Evolutionary conservation across 2,113 vertebrate genomes (phyloP).

Genomic region (Elephantulus edwardii): DNA sequence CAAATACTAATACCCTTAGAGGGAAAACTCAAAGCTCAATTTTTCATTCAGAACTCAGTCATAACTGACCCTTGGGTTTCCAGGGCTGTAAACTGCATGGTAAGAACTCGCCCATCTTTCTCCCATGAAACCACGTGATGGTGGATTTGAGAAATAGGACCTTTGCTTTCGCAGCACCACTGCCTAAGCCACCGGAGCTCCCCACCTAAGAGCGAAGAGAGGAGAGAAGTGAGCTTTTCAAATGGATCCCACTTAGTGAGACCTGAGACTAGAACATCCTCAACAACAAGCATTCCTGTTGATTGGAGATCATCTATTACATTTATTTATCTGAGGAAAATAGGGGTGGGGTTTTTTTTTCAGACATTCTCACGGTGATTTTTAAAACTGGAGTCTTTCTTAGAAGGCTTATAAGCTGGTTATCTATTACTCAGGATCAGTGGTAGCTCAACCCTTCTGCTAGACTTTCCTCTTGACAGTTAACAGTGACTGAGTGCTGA

Average conservation of each 20-base stretch:
- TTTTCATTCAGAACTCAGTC: too few species aligned
- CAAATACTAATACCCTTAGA: slow-evolving; percentile 1
- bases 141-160: too few species aligned
- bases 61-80: too few species aligned
- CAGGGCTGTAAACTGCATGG: too few species aligned
- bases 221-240: background rate
- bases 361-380: background rate
- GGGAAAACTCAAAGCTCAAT: too few species aligned
- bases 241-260: background rate
- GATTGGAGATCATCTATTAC: background rate
- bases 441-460: background rate
- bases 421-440: background rate
- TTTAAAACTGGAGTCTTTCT: background rate
- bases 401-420: background rate
- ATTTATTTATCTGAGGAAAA: background rate
- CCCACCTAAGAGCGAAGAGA: background rate
- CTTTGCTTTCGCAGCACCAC: too few species aligned
- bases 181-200: too few species aligned
- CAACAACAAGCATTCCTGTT: background rate
- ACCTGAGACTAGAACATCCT: background rate
- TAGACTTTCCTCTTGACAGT: background rate
- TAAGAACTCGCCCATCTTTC: too few species aligned
- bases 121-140: too few species aligned
- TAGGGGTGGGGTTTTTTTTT: background rate
- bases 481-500: background rate